These are phyloP conservation scores for Hyperoplus lanceolatus DNA, from an alignment of 2,797 vertebrate genomes.

Conservation along the genomic window DNA sequence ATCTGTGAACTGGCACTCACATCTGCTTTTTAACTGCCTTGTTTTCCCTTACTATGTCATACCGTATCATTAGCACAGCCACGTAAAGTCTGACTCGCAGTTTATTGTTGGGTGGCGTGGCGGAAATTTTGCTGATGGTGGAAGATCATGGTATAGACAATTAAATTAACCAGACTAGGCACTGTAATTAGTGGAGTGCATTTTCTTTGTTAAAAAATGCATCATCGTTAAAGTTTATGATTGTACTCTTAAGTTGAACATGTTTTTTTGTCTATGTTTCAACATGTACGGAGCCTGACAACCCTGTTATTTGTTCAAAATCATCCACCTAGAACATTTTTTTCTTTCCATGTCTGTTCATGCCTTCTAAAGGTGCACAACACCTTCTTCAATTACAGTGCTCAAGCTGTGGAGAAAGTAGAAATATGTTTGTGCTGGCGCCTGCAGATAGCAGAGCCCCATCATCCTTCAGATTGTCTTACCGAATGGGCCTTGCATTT, in stretches of 20 bases:
- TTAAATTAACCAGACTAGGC: constrained; percentile 17
- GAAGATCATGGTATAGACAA: constrained; percentile 20
- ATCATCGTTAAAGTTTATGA: constrained; percentile 12
- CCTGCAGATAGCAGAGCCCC: constrained; percentile 35
- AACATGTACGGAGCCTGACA: constrained; percentile 12
- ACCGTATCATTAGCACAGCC: constrained; percentile 79
- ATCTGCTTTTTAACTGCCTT: constrained; percentile 84
- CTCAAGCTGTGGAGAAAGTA: constrained; percentile 64
- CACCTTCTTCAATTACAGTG: constrained; percentile 65
- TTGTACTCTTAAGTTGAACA: background rate
- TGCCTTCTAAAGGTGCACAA: constrained; percentile 14
- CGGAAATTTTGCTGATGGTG: constrained; percentile 4
- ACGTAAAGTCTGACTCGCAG: constrained; percentile 25
- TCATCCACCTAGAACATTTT: constrained; percentile 17
- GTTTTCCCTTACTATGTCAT: constrained; percentile 60
- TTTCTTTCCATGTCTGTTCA: constrained; percentile 13
- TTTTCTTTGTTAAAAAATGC: constrained; percentile 16
- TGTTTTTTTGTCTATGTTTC: background rate
- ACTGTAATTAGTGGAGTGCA: constrained; percentile 4
- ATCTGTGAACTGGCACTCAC: constrained; percentile 69
- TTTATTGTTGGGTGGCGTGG: constrained; percentile 40
- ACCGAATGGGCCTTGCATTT: constrained; percentile 5
- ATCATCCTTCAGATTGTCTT: background rate
- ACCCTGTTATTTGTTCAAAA: constrained; percentile 50
- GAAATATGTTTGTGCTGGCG: constrained; percentile 57